Base-by-base conservation (phyloP, 2,113 vertebrate species). In the Cyanoramphus novaezelandiae region DNA sequence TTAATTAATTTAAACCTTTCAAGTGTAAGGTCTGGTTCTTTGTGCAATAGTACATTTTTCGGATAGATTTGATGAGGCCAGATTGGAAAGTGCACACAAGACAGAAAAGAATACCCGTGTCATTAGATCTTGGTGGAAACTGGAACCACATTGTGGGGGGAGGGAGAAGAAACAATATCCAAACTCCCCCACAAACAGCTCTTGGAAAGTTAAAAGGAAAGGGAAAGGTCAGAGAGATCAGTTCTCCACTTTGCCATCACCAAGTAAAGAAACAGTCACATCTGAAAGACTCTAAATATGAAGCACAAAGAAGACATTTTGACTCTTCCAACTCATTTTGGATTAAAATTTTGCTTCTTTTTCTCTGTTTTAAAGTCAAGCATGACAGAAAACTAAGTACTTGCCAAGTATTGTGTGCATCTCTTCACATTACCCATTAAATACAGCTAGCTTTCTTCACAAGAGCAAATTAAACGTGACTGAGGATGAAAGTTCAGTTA, bases 1-100 rank as follows among this genome's bases (percentile, higher is more conserved):
- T 78, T 94, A 86, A 88, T 93, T 96, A 96, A 94, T 68, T 88
- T 53, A 93, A 96, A 81, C 39, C 90, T 77, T 93, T 96, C 82
- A 94, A 90, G 41, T 39, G 21, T 53, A 81, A 92, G 23, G 23
- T 60, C 82, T 86, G 47, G 29, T 39, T 95, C 93, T 93, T 77
- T 60, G 69, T 81, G 72, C 62, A 95, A 63, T 20, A 71, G 44
- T 17, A 81, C 43, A 70, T 85, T 94, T 93, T 93, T 72, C 0
- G 4, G n/a, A 55, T 24, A 70, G 43, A 78, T 93, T 74, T 78
- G 79, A 93, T 59, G 68, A 88, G 35, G 60, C 46, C 72, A 81
- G 76, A 90, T 55, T 78, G 88, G 85, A 93, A 95, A 85, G 68
- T 9, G 53, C 52, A 55, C 43, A 65, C 27, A 88, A 75, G 64